phyloP scores from a whole-genome alignment of 1,140 invertebrate genomes.

The Drosophila albomicans region DNA sequence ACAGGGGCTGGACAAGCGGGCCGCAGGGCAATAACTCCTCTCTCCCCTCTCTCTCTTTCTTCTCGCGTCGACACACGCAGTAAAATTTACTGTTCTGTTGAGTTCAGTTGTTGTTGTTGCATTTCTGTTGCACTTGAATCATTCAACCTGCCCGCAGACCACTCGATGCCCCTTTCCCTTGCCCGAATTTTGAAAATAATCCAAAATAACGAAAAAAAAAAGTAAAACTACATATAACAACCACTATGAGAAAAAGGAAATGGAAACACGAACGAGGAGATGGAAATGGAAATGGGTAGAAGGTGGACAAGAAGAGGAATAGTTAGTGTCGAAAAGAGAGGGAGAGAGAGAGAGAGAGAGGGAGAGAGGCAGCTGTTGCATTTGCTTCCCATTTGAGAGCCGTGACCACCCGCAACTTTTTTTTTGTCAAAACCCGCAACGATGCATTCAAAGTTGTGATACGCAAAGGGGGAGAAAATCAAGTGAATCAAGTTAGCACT shows the following conservation, averaged over 20 bases:
- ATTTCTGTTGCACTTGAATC: conserved; percentile 67
- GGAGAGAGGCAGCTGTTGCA: conserved; percentile 27
- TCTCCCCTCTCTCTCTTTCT: conserved; percentile 2
- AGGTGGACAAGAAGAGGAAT: neutral
- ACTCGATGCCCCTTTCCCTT: conserved; percentile 3
- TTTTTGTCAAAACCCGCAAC: conserved; percentile 58
- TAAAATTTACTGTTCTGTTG: conserved; percentile 52
- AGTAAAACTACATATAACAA: conserved; percentile 18
- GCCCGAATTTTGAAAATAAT: conserved; percentile 9
- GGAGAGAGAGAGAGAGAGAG: neutral
- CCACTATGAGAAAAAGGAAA: conserved; percentile 34
- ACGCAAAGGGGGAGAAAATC: neutral
- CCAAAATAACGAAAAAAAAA: conserved; percentile 20
- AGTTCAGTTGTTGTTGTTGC: conserved; percentile 2
- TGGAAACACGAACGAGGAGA: conserved; percentile 4
- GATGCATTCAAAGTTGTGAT: conserved; percentile 52
- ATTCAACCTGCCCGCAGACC: conserved; percentile 62
- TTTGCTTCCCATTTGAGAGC: conserved; percentile 43
- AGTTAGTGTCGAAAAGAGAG: neutral
- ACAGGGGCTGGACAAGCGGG: conserved; percentile 47
- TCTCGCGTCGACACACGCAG: conserved; percentile 33
- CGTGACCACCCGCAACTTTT: conserved; percentile 79
- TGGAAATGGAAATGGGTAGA: conserved; percentile 21
- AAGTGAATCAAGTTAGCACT: conserved; percentile 9
- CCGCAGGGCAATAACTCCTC: conserved; percentile 57